Evolutionary conservation across 2,113 vertebrate species (phyloP), one percentile per base, ranked within the genome.

Genomic region (Nycticebus coucang): DNA sequence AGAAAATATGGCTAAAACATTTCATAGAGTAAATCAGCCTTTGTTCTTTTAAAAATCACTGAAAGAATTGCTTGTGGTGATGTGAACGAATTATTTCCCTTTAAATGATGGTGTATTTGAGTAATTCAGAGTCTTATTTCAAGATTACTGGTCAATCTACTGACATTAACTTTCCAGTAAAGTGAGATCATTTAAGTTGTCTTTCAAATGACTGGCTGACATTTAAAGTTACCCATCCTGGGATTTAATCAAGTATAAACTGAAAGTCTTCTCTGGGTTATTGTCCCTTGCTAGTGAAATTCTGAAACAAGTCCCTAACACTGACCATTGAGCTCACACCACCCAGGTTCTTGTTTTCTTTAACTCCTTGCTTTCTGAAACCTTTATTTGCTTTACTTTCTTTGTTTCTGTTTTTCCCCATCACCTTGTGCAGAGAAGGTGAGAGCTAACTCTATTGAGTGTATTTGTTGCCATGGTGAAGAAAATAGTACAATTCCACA

Each of bases 391-490:
- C 69, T 71, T 92, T 82, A 3, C 8, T 79, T 85, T 60, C 90
- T 95, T 89, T 97, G 92, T 95, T 62, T 30, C 77, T 79, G 37
- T 82, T 94, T 93, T 90, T 35, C 30, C 21, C 59, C 26, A 26
- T 91, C 92, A 91, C 94, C 92, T 94, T 94, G 50, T 88, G 64
- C 90, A 75, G 66, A n/a, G 35, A 89, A 97, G 94, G 94, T 90
- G 74, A 92, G 91, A 60, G 72, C 28, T 55, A 59, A 57, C 57
- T 83, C 92, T 80, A 77, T 57, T 92, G 74, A 92, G 60, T 82
- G 88, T 41, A 90, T 62, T 71, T 86, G 96, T 98, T 97, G 96
- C 96, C 91, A 97, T 97, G 97, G 97, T 97, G 97, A 98, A 92
- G 96, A 83, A 95, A 95, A 95, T 84, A 94, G 82, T 55, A 82